Conservation (phyloP, 2,888 invertebrate genomes). For the Melanophora roralis region DNA sequence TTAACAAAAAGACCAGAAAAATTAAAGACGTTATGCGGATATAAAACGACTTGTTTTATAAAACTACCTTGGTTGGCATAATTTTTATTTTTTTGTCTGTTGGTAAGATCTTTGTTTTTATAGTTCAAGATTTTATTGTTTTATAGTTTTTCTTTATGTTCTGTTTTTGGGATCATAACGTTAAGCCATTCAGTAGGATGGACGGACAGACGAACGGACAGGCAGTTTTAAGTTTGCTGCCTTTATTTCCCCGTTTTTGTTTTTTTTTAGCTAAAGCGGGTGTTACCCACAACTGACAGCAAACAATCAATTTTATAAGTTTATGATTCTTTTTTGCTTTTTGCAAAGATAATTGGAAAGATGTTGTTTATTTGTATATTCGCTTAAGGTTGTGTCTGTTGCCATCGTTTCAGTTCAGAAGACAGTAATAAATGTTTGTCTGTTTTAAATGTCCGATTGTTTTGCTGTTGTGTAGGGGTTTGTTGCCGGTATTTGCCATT, state of each 20-base stretch:
- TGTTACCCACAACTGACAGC: conserved; percentile 57
- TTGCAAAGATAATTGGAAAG: conserved; percentile 52
- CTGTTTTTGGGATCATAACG: background rate
- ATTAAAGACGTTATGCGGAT: background rate
- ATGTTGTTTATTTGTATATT: conserved; percentile 23
- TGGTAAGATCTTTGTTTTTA: background rate
- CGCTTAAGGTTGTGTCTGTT: conserved; percentile 12
- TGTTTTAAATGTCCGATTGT: conserved; percentile 11
- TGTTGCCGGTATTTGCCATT: background rate
- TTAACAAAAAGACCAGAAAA: conserved; percentile 18
- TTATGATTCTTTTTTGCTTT: conserved; percentile 58
- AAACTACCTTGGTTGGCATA: conserved; percentile 19
- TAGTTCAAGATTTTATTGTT: conserved; percentile 33
- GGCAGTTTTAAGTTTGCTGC: background rate
- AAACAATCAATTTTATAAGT: conserved; percentile 54
- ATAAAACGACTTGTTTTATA: conserved; percentile 12
- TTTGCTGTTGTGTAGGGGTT: background rate
- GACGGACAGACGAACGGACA: background rate
- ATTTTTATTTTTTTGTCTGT: background rate
- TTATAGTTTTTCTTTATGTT: conserved; percentile 38
- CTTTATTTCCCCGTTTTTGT: background rate
- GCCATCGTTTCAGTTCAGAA: background rate
- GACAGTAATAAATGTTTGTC: conserved; percentile 3
- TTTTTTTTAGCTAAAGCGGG: conserved; percentile 41
- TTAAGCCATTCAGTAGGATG: background rate